Evolutionary conservation across 2,113 vertebrate species (phyloP), one percentile per base, ranked within the genome.

Genomic region (Mirza zaza): DNA sequence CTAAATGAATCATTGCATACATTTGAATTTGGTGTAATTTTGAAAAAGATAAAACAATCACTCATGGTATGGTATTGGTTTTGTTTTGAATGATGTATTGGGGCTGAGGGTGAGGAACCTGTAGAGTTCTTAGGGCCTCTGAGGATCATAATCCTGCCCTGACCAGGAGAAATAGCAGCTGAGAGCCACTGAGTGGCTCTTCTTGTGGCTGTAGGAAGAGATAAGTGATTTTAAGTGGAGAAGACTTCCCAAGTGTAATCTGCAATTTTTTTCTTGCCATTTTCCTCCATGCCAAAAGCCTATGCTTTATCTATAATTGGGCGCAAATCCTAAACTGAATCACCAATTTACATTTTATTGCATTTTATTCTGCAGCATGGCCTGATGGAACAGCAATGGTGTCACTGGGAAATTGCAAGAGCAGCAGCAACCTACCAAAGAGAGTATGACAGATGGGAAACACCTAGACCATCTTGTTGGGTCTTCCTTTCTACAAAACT

Each of bases 151-250:
- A 34, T 10, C 25, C 7, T 77, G 34, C 4, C 17, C 9, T 52
- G 57, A 2, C n/a, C 20, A 63, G 20, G 67, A 89, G n/a, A 82
- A n/a, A 0, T 87, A 94, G 89, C 95, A 97, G 94, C 45, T 95
- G 94, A 96, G 61, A 97, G 87, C 50, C 83, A 89, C 83, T 93
- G 81, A 97, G 21, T 15, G 8, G 84, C 57, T 91, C 45, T 95
- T 97, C 39, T 92, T 65, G 45, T 0, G 0, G 95, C 82, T 97
- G 12, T n/a, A 95, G 91, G 55, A 96, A 97, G 87, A 92, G 87
- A 93, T 97, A 91, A 98, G n/a, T 4, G 55, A 59, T 91, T 98
- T 45, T 85, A 45, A 48, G 57, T 1, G 1, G 52, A 55, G 84
- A 94, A 0, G 0, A 71, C 81, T 90, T 90, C 1, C 0, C 82